Evolutionary conservation across 1,140 invertebrate genomes (phyloP), one percentile per base, ranked within the genome.

Genomic region (Achatina immaculata): DNA sequence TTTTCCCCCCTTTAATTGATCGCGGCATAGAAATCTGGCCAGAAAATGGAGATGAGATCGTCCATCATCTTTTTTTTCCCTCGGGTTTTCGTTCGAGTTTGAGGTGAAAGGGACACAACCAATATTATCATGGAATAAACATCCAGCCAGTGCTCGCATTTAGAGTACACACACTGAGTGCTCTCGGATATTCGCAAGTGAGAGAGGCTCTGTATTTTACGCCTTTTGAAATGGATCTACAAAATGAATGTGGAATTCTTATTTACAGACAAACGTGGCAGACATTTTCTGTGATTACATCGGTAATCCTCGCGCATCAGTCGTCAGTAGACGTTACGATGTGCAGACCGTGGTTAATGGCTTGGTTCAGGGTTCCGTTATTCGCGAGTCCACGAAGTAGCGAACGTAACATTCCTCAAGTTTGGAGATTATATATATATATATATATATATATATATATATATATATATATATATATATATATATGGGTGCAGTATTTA

Each of bases 1-100:
- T n/a, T n/a, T n/a, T n/a, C n/a, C n/a, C n/a, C n/a, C n/a, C 28
- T 62, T 62, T 62, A 62, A 62, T 62, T 62, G 58, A 62, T 62
- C 31, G 58, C 31, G 48, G 16, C 31, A 62, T 62, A 31, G 58
- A 62, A 62, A 62, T 31, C 58, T 9, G 16, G 58, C 16, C n/a
- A 34, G 28, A 62, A 62, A 62, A 16, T 28, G 28, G n/a, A 62
- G 28, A 62, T n/a, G n/a, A n/a, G n/a, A n/a, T 62, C 3, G 48
- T 24, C 21, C 48, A 9, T 31, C 7, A 31, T 62, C 31, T 62
- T n/a, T n/a, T n/a, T n/a, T n/a, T n/a, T n/a, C 3, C 6, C 1
- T 31, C 3, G 9, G 4, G 28, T 62, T 62, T n/a, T n/a, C n/a
- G n/a, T n/a, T n/a, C n/a, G n/a, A n/a, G n/a, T n/a, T n/a, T n/a